Percentiles rank a stretch among this genome's conserved stretches.
Evolutionary conservation across 64 coral and sea anemone species (phyloP).

Genomic region (Montipora cactus): DNA sequence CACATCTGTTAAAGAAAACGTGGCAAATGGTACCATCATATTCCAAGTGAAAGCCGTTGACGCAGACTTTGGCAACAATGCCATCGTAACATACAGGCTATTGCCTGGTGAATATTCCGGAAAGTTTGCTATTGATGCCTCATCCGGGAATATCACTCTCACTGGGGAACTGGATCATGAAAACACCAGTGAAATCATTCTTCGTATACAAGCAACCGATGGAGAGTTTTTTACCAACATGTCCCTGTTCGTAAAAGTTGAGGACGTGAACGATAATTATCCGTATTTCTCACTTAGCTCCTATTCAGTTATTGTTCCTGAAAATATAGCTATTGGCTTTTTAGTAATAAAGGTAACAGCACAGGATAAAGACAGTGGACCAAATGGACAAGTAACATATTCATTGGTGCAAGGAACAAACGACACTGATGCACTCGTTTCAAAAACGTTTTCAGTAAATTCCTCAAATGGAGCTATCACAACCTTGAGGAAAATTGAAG

Average conservation of each 20-base stretch:
- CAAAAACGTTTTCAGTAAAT: background rate
- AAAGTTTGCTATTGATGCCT: background rate
- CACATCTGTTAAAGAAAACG: background rate
- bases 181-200: background rate
- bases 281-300: background rate
- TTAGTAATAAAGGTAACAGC: background rate
- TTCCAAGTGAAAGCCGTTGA: slow-evolving; percentile 28
- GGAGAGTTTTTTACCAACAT: slow-evolving; percentile 5
- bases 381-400: slow-evolving; percentile 8
- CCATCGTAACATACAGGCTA: background rate
- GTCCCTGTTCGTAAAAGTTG: background rate
- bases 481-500: background rate
- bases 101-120: background rate
- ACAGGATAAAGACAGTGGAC: background rate
- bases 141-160: slow-evolving; percentile 36
- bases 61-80: slow-evolving; percentile 18
- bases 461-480: background rate
- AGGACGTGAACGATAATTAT: background rate
- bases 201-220: slow-evolving; percentile 33
- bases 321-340: background rate
- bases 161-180: slow-evolving; percentile 3
- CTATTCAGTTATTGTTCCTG: background rate
- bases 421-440: background rate
- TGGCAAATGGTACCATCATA: slow-evolving; percentile 10
- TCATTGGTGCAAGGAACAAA: background rate